phyloP scores from a whole-genome alignment of 2,888 invertebrate species.

The Cremastinae sp. region DNA sequence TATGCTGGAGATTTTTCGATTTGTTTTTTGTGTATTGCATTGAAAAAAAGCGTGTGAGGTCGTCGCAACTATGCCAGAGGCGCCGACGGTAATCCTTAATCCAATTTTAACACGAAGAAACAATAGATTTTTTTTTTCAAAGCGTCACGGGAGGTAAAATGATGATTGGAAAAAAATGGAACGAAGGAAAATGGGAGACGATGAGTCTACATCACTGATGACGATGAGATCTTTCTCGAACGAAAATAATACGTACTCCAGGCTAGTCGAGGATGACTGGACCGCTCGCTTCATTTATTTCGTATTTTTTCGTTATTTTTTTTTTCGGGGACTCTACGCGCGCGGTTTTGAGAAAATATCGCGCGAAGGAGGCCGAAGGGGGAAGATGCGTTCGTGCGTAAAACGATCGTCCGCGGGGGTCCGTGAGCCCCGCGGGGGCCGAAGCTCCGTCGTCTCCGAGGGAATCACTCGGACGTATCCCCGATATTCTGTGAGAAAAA shows the following conservation, averaged over 20 bases:
- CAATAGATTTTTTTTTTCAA: conserved; percentile 46
- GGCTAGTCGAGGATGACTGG: conserved; percentile 58
- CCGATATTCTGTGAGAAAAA: conserved; percentile 55
- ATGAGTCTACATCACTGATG: conserved; percentile 36
- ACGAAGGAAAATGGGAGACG: conserved; percentile 24
- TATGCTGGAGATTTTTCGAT: conserved; percentile 20
- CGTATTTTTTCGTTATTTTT: conserved; percentile 5
- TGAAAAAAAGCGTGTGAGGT: conserved; percentile 46
- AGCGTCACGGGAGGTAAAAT: conserved; percentile 50
- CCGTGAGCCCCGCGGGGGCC: conserved; percentile 51
- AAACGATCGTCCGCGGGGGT: conserved; percentile 77
- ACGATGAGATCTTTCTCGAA: conserved; percentile 47
- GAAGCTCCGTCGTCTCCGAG: conserved; percentile 29
- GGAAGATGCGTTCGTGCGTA: conserved; percentile 69
- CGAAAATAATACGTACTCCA: conserved; percentile 47
- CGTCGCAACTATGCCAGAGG: conserved; percentile 1
- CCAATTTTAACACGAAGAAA: conserved; percentile 57
- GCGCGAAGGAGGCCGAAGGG: conserved; percentile 27
- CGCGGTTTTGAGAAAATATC: conserved; percentile 41
- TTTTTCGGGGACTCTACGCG: conserved; percentile 41
- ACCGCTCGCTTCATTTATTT: conserved; percentile 29
- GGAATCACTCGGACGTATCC: conserved; percentile 70
- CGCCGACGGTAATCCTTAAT: conserved; percentile 43
- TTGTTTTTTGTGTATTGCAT: conserved; percentile 3
- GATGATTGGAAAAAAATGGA: conserved; percentile 39